phyloP scores from a whole-genome alignment of 2,888 invertebrate genomes.

The Baronia brevicornis region DNA sequence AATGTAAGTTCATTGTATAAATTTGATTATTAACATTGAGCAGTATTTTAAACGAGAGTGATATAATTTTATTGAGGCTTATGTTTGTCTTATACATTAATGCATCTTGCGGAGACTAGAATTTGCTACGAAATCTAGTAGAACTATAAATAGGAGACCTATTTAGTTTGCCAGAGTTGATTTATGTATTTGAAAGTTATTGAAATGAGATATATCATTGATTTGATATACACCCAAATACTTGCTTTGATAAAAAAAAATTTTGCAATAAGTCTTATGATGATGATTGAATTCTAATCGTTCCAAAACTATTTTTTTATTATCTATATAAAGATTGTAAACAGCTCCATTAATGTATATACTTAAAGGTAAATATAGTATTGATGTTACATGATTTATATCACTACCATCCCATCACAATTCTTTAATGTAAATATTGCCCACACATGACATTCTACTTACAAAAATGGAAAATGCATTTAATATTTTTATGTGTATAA shows the following conservation, averaged over 20 bases:
- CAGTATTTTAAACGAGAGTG: constrained; percentile 54
- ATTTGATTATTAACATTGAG: constrained; percentile 38
- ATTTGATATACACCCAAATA: too few species aligned
- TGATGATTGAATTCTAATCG: constrained; percentile 19
- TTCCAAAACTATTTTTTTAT: constrained; percentile 51
- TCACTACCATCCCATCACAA: constrained; percentile 36
- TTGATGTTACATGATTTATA: constrained; percentile 27
- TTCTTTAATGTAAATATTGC: constrained; percentile 54
- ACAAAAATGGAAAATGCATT: constrained; percentile 53
- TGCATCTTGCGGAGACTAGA: too few species aligned
- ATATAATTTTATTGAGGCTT: constrained; percentile 62
- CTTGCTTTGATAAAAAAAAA: too few species aligned
- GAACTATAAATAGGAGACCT: too few species aligned
- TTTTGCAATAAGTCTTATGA: constrained; percentile 4
- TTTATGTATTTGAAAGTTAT: too few species aligned
- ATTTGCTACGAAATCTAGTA: too few species aligned
- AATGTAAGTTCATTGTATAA: constrained; percentile 44
- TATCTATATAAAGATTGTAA: constrained; percentile 27
- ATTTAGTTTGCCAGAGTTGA: too few species aligned
- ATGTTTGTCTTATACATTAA: constrained; percentile 31
- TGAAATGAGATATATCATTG: too few species aligned
- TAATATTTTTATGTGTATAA: constrained; percentile 72
- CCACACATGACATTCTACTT: constrained; percentile 52
- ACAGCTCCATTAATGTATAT: constrained; percentile 44
- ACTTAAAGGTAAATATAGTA: constrained; percentile 14